Conservation (phyloP, 2,113 vertebrate species). For the Brachionichthys hirsutus region DNA sequence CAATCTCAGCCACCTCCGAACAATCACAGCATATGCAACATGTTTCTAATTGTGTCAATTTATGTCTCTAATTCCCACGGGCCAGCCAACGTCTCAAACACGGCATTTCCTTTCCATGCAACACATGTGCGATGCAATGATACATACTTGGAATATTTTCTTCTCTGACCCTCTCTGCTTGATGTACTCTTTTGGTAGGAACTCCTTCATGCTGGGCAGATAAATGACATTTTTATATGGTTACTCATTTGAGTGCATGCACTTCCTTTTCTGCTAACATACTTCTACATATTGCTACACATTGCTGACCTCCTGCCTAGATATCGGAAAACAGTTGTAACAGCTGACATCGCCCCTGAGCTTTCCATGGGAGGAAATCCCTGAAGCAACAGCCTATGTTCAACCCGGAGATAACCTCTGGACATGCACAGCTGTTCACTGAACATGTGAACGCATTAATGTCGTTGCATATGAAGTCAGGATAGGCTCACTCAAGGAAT, state of each 20-base stretch:
- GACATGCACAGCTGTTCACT: conserved; percentile 27
- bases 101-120: conserved; percentile 13
- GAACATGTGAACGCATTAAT: conserved; percentile 17
- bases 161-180: conserved; percentile 83
- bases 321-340: conserved; percentile 62
- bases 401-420: conserved; percentile 29
- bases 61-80: conserved; percentile 8
- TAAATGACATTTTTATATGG: conserved; percentile 59
- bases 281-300: conserved; percentile 60
- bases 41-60: conserved; percentile 11
- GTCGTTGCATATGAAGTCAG: conserved; percentile 17
- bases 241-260: conserved; percentile 51
- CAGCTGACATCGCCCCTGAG: conserved; percentile 61
- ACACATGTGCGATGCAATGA: conserved; percentile 3
- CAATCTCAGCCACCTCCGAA: not conserved
- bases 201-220: conserved; percentile 80
- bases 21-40: too few relatives aligned
- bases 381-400: conserved; percentile 42
- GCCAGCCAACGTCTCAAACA: conserved; percentile 14
- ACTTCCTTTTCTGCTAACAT: conserved; percentile 63
- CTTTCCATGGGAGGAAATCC: conserved; percentile 57
- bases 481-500: conserved; percentile 91
- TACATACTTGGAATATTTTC: conserved; percentile 82
- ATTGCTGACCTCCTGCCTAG: conserved; percentile 52
- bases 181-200: conserved; percentile 83